Conservation (phyloP, 2,113 vertebrate species). For the Trematomus loennbergii region DNA sequence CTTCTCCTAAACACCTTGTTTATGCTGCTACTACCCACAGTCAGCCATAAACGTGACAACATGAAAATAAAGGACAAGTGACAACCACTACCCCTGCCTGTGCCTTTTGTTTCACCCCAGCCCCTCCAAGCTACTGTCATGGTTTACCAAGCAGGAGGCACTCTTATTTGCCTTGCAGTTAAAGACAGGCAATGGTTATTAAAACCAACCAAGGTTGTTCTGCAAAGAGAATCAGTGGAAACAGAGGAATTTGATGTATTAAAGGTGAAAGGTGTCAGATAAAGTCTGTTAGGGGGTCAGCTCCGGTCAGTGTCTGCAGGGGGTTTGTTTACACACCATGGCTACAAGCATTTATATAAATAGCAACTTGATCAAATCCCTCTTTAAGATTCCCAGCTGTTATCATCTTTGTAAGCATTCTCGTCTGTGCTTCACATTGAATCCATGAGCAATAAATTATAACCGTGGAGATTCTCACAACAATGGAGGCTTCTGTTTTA, state of each 20-base stretch:
- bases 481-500: constrained; percentile 44
- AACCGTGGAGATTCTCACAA: constrained; percentile 27
- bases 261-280: constrained; percentile 24
- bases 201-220: constrained; percentile 46
- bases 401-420: constrained; percentile 30
- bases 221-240: constrained; percentile 19
- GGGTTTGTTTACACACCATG: constrained; percentile 46
- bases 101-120: constrained; percentile 58
- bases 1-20: constrained; percentile 78
- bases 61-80: constrained; percentile 76
- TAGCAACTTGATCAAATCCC: constrained; percentile 42
- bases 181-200: constrained; percentile 48
- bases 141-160: constrained; percentile 50
- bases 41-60: constrained; percentile 76
- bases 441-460: constrained; percentile 22
- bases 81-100: constrained; percentile 75
- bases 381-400: constrained; percentile 54
- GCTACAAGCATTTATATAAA: constrained; percentile 52
- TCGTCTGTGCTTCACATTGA: constrained; percentile 28
- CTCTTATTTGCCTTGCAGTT: constrained; percentile 54
- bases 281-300: constrained; percentile 43
- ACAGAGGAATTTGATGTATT: constrained; percentile 18
- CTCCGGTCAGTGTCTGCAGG: constrained; percentile 21
- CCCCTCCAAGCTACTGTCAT: constrained; percentile 46
- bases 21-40: constrained; percentile 69